Conservation (phyloP, 2,888 invertebrate genomes). For the Congeria kusceri region DNA sequence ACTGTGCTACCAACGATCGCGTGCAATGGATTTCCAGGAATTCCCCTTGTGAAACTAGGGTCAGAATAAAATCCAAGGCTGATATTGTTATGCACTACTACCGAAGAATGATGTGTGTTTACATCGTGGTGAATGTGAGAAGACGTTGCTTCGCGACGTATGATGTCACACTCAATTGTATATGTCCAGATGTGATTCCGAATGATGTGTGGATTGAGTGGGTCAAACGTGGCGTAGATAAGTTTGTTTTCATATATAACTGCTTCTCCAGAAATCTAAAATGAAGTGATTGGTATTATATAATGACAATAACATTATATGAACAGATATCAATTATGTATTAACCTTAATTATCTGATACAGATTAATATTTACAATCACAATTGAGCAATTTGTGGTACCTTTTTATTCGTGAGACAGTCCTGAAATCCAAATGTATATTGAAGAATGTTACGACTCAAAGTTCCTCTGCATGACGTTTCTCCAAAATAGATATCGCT, state of each 20-base stretch:
- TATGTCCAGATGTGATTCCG: constrained; percentile 24
- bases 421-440: too few species aligned
- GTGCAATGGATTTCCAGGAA: background rate
- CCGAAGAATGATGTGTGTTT: constrained; percentile 10
- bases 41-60: background rate
- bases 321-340: too few species aligned
- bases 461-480: constrained; percentile 16
- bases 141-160: constrained; percentile 6
- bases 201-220: constrained; percentile 15
- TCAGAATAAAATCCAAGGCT: constrained; percentile 18
- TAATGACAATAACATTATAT: background rate
- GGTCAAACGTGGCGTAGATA: constrained; percentile 15
- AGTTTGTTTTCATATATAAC: constrained; percentile 5
- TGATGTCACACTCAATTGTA: constrained; percentile 21
- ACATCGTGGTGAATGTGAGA: constrained; percentile 21
- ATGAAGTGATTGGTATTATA: background rate
- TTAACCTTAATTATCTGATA: too few species aligned
- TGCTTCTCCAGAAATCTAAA: constrained; percentile 22
- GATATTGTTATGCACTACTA: constrained; percentile 8
- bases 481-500: constrained; percentile 24
- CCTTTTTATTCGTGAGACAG: constrained; percentile 19
- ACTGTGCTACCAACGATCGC: constrained; percentile 8
- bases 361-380: too few species aligned
- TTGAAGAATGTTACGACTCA: too few species aligned
- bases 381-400: too few species aligned